phyloP scores from a whole-genome alignment of 2,797 vertebrate genomes.

The Sebastolobus altivelis region DNA sequence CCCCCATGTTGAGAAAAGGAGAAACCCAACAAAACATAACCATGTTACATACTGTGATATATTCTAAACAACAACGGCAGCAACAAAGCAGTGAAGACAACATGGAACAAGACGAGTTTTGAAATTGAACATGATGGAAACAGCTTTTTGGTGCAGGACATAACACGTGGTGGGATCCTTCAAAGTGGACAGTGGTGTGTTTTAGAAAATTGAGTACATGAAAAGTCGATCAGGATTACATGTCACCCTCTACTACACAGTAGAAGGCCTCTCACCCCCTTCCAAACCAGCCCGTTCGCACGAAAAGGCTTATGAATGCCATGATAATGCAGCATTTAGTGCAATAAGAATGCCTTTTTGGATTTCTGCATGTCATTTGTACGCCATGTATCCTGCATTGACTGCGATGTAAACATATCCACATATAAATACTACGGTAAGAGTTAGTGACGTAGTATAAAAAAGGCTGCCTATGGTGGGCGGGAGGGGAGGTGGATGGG shows the following conservation, averaged over 20 bases:
- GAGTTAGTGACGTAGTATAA: no score
- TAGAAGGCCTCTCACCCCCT: not conserved
- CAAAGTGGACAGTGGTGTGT: not conserved
- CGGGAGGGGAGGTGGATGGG: no score
- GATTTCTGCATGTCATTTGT: no score
- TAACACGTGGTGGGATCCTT: not conserved
- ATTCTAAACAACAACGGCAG: slow-evolving; percentile 17
- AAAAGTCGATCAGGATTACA: not conserved
- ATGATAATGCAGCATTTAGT: no score
- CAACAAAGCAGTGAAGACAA: not conserved
- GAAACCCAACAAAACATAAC: slow-evolving; percentile 36
- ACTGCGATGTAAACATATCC: no score
- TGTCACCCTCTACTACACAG: not conserved
- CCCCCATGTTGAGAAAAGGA: slow-evolving; percentile 44
- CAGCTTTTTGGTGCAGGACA: not conserved
- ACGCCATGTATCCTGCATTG: no score
- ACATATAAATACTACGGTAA: no score
- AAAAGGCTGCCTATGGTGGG: no score
- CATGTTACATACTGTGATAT: not conserved
- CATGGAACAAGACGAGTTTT: not conserved
- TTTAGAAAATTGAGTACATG: not conserved
- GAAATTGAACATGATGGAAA: slow-evolving; percentile 8
- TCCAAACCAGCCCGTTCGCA: not conserved
- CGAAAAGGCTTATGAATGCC: no score
- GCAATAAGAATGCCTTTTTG: no score